A percentile compares a stretch with the other conserved stretches of the same genome.
Evolutionary conservation across 2,888 invertebrate species (phyloP).

Genomic region (Eudemis profundana): DNA sequence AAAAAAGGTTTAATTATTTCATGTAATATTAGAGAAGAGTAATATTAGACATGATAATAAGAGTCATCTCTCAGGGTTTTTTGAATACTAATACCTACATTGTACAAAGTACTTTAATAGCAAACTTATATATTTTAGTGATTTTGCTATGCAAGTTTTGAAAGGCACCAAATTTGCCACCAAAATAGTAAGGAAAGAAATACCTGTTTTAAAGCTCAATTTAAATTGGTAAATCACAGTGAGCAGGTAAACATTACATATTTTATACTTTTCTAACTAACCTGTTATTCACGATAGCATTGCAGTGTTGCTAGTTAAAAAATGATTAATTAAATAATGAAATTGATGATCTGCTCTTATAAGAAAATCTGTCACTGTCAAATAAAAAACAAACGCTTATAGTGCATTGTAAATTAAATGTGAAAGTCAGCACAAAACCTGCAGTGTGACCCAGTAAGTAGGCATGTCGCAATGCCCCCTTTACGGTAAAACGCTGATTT

Average conservation of each 20-base stretch:
- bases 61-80: no score
- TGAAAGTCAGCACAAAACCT: slow-evolving; percentile 68
- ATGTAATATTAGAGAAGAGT: no score
- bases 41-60: no score
- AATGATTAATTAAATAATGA: slow-evolving; percentile 42
- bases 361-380: slow-evolving; percentile 51
- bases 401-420: slow-evolving; percentile 53
- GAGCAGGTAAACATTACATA: slow-evolving; percentile 1
- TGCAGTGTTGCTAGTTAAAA: slow-evolving; percentile 61
- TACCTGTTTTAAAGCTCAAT: not conserved
- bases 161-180: not conserved
- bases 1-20: no score
- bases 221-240: not conserved
- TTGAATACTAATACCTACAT: no score
- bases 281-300: slow-evolving; percentile 12
- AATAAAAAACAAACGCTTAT: slow-evolving; percentile 17
- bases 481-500: slow-evolving; percentile 40
- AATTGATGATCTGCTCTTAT: slow-evolving; percentile 57
- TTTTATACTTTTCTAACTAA: not conserved
- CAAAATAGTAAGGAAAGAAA: not conserved
- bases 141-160: slow-evolving; percentile 7
- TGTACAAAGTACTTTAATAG: no score
- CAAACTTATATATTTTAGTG: no score
- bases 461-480: slow-evolving; percentile 58
- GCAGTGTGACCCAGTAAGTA: slow-evolving; percentile 61